Evolutionary conservation across 2,888 invertebrate species (phyloP).

Genomic region (Norana najaformis): DNA sequence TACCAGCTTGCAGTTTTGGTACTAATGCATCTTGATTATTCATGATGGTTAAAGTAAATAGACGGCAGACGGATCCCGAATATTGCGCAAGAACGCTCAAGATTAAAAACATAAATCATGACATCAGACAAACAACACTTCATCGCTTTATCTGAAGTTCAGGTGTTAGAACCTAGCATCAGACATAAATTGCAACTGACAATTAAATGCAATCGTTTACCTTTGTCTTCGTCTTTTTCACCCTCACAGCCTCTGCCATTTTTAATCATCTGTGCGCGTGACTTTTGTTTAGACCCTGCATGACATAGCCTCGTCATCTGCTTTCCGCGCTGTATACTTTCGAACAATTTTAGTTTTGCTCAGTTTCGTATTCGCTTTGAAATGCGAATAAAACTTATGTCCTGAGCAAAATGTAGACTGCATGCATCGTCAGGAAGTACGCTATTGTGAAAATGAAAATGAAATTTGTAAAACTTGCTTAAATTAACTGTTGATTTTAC

Average conservation of each 20-base stretch:
- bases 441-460: too few relatives aligned
- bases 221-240: neutral
- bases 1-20: neutral
- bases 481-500: too few relatives aligned
- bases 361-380: too few relatives aligned
- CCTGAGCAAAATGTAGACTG: too few relatives aligned
- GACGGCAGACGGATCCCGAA: neutral
- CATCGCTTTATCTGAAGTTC: neutral
- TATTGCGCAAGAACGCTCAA: neutral
- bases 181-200: neutral
- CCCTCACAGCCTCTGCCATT: neutral
- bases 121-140: neutral
- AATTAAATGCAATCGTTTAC: constrained; percentile 6
- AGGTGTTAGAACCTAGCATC: neutral
- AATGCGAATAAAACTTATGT: too few relatives aligned
- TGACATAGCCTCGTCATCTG: neutral
- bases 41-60: neutral
- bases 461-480: too few relatives aligned
- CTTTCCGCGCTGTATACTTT: too few relatives aligned
- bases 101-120: neutral
- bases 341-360: too few relatives aligned
- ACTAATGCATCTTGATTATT: neutral
- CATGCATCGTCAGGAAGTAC: too few relatives aligned
- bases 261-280: constrained; percentile 8
- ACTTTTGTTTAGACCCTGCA: neutral